Base-by-base conservation (phyloP, 2,113 vertebrate species). In the Setophaga petechia region DNA sequence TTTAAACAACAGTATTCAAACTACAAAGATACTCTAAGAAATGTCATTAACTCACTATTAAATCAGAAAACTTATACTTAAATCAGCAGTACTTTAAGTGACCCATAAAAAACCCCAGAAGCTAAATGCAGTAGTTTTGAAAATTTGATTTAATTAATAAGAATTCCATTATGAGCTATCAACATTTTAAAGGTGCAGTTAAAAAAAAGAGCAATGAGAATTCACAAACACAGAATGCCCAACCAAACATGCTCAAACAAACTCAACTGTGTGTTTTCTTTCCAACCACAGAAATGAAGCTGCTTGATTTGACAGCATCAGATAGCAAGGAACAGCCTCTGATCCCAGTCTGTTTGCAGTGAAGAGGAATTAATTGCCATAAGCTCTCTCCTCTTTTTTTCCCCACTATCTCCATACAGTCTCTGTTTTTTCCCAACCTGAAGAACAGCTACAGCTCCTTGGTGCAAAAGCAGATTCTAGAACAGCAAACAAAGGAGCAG, bases 401-500 rank as follows among this genome's bases (percentile, higher is more conserved):
- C 1, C 10, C 27, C 14, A 33, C 21, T 0, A 0, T 73, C 8
- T 67, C 47, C n/a, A 62, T 18, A 28, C 15, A 46, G 9, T 43
- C 10, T 75, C 35, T 57, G 5, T 0, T 43, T 65, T 66, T 80
- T 61, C 21, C 22, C 37, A 71, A 17, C 19, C 57, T 5, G 14
- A 78, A 69, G 47, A 79, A 49, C 44, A 69, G 63, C 33, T 69
- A 76, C 37, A 93, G 59, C 27, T 33, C 18, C 4, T 10, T 43
- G 30, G 31, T 65, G 7, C 35, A 79, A 63, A 85, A 68, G 20
- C 23, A 81, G 37, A 33, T n/a, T 63, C 59, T 28, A 39, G 17
- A 84, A 39, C 23, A 84, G 51, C 9, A 74, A 73, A 57, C 30
- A 77, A 61, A 62, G 39, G 28, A 59, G 33, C 27, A 67, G 1